Base-by-base conservation (phyloP, 2,888 invertebrate genomes). In the Drosophila affinis region DNA sequence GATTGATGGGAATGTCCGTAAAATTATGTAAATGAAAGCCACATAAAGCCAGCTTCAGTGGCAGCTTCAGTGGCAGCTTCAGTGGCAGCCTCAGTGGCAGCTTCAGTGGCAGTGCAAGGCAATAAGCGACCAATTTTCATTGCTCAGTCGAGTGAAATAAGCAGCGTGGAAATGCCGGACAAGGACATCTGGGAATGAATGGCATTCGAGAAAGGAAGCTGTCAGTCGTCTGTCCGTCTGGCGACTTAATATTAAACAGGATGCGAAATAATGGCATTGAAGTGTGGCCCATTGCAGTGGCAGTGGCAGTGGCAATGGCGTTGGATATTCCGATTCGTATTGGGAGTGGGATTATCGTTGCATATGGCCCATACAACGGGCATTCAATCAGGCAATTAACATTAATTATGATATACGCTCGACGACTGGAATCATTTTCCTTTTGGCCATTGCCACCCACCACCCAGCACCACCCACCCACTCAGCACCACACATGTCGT, bases 351-450 rank as follows among this genome's bases (percentile, higher is more conserved):
- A 39, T 39, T 39, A 39, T 39, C 39, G 39, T n/a, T 39, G 39
- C 39, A 56, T 39, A 21, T 58, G 72, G 67, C 61, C 61, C 44
- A 51, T 39, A n/a, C 39, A 39, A 39, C 39, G 14, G 57, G 65
- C 69, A 78, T 83, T 85, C 81, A 88, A 83, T 85, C 88, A 88
- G 86, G 84, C 76, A 85, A 85, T 85, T 86, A 84, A 83, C 83
- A 78, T 83, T 86, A 87, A 86, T 79, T 79, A 72, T 83, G 77
- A 88, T 81, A 76, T 74, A 45, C 69, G 74, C 56, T 52, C 68
- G 57, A 7, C 45, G 44, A 71, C 72, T 56, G 27, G 45, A 44
- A 44, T 46, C 62, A 51, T 61, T 55, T 72, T 54, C 71, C 34
- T 56, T 72, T 56, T 44, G 9, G n/a, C n/a, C 14, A 34, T 49